Evolutionary conservation across 1,140 invertebrate genomes (phyloP), one percentile per base, ranked within the genome.

Genomic region (Elysia chlorotica): DNA sequence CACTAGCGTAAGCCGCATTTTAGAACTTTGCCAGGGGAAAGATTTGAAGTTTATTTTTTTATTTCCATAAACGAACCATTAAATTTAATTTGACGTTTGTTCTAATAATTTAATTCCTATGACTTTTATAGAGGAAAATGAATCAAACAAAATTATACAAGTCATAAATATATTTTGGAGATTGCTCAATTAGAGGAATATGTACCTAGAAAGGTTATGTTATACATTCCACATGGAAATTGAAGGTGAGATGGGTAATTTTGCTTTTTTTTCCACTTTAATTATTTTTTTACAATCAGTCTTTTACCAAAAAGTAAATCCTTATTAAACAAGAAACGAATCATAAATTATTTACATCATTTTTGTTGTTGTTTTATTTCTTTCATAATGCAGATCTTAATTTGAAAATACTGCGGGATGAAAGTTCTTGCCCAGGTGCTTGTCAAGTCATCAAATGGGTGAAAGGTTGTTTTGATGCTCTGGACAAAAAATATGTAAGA

Each of bases 401-500:
- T 59, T 74, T 88, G 69, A 88, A 88, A 74, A 86, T 88, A 73
- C 73, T 88, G 25, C 81, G 80, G 76, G 86, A 88, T 80, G 84
- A 87, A 62, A 83, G 78, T 61, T 76, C 82, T 33, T 87, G 85
- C 73, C 85, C 86, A 71, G 83, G 84, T 66, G 87, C 86, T 6
- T 78, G 77, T 69, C 82, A 86, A 72, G 82, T 89, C 25, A 86
- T 89, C 35, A 80, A 88, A 65, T 88, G 87, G 84, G 79, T 89
- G 14, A 85, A 85, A 76, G 87, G 87, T 2, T 88, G 87, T 73
- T 89, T 88, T 83, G 88, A 89, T 87, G 88, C 88, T 17, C 76
- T 89, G 61, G 87, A 89, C 54, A 88, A 88, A 68, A 88, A 88
- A 87, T 89, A 89, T 83, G 88, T 89, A 83, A 88, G 87, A 78